A percentile compares a stretch with the other conserved stretches of the same genome.
Evolutionary conservation across 2,797 vertebrate species (phyloP).

Genomic region (Eulemur mongoz): DNA sequence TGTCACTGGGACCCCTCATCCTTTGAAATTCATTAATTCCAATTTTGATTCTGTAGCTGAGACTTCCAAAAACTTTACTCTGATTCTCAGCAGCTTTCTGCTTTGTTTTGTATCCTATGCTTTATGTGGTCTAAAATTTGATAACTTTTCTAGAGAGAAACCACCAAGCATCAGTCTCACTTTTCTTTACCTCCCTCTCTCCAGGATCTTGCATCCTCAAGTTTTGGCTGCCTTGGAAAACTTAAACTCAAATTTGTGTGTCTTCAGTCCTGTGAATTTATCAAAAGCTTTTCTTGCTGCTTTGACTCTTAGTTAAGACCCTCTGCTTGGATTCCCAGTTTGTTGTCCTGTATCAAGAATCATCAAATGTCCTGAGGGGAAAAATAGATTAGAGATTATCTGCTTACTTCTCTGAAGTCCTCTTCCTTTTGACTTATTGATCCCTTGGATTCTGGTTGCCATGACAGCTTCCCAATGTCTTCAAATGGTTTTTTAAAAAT

Average conservation of each 20-base stretch:
- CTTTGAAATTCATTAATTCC: neutral
- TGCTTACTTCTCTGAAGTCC: slow-evolving; percentile 19
- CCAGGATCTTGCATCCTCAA: neutral
- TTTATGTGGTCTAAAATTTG: neutral
- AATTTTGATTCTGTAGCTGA: neutral
- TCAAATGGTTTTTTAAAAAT: slow-evolving; percentile 35
- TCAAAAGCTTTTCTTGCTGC: neutral
- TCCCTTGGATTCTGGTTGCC: slow-evolving; percentile 36
- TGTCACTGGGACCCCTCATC: neutral
- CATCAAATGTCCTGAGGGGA: neutral
- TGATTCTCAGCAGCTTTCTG: neutral
- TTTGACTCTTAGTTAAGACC: neutral
- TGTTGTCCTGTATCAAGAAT: neutral
- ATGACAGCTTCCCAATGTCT: slow-evolving; percentile 3
- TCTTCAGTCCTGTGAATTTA: neutral
- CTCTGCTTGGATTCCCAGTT: neutral
- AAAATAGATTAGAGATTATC: slow-evolving; percentile 7
- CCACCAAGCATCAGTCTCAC: neutral
- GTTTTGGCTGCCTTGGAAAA: neutral
- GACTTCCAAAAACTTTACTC: neutral
- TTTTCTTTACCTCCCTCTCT: neutral
- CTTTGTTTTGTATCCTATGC: neutral
- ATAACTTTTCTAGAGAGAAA: neutral
- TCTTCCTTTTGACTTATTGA: slow-evolving; percentile 34
- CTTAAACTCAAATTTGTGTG: neutral